Percentiles rank a stretch among this genome's conserved stretches.
Evolutionary conservation across 2,113 vertebrate species (phyloP).

Genomic region (Scomber scombrus): DNA sequence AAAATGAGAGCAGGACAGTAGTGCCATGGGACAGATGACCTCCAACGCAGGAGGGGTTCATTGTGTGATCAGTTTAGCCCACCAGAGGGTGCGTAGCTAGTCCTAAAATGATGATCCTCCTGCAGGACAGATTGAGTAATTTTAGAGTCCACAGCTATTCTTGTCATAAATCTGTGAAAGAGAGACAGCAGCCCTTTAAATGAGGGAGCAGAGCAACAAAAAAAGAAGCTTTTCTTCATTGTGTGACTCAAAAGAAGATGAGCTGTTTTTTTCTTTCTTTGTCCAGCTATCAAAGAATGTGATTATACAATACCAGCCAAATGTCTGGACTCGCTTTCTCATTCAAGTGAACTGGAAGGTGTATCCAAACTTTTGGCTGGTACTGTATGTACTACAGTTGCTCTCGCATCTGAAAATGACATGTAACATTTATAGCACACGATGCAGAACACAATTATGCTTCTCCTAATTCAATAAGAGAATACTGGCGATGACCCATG

Average conservation of each 20-base stretch:
- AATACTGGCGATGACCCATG: slow-evolving; percentile 37
- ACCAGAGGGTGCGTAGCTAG: slow-evolving; percentile 61
- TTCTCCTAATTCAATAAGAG: slow-evolving; percentile 56
- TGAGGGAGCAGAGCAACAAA: not conserved
- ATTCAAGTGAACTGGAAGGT: not conserved
- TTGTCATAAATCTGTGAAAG: not conserved
- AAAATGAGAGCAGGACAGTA: slow-evolving; percentile 1
- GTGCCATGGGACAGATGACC: slow-evolving; percentile 50
- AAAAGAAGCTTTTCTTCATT: not conserved
- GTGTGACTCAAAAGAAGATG: not conserved
- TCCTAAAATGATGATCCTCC: slow-evolving; percentile 45
- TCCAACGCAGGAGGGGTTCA: slow-evolving; percentile 44
- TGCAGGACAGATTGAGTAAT: slow-evolving; percentile 46
- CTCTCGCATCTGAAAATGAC: slow-evolving; percentile 15
- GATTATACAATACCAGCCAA: slow-evolving; percentile 5
- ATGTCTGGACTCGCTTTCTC: too few relatives aligned
- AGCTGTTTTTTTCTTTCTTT: not conserved
- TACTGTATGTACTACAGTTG: not conserved
- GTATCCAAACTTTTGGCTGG: not conserved
- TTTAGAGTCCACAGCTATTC: slow-evolving; percentile 29
- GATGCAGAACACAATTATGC: slow-evolving; percentile 11
- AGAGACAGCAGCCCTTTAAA: slow-evolving; percentile 23
- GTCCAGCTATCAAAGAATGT: slow-evolving; percentile 4
- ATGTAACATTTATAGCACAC: slow-evolving; percentile 11
- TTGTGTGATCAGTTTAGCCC: slow-evolving; percentile 56